Conservation (phyloP, 2,888 invertebrate genomes). For the Conus canariensis region DNA sequence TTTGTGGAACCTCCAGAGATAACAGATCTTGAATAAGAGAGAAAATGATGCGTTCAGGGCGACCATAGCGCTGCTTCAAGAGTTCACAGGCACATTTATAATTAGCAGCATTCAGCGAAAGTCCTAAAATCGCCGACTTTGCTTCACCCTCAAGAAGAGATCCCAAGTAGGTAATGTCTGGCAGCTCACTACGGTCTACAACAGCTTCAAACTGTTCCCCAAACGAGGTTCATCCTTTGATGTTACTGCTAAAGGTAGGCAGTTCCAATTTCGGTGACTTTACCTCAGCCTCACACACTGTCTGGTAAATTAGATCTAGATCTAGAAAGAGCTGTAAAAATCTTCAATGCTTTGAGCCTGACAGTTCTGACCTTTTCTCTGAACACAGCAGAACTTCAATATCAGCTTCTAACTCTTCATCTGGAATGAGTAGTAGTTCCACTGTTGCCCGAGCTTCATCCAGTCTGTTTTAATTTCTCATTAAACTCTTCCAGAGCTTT, state of each 20-base stretch:
- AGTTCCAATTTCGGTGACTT: not conserved
- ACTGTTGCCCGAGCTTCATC: not conserved
- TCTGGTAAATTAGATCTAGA: too few species aligned
- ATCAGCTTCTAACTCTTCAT: not conserved
- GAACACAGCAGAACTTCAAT: not conserved
- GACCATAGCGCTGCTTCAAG: not conserved
- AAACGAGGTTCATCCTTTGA: not conserved
- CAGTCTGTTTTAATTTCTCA: not conserved
- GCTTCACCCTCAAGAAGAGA: not conserved
- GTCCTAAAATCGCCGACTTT: not conserved
- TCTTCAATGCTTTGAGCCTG: not conserved
- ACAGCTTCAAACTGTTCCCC: slow-evolving; percentile 1
- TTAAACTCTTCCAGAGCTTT: not conserved
- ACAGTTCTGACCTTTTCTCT: not conserved
- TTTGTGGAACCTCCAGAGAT: not conserved
- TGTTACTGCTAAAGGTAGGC: not conserved
- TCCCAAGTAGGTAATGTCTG: not conserved
- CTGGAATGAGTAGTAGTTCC: not conserved
- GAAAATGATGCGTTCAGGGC: not conserved
- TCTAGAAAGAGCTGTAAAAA: not conserved
- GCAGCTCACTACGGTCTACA: not conserved
- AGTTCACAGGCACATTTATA: not conserved
- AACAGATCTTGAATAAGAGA: not conserved
- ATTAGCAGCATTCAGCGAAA: not conserved
- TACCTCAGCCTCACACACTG: not conserved